Conservation (phyloP, 2,113 vertebrate genomes). For the Osmerus mordax region DNA sequence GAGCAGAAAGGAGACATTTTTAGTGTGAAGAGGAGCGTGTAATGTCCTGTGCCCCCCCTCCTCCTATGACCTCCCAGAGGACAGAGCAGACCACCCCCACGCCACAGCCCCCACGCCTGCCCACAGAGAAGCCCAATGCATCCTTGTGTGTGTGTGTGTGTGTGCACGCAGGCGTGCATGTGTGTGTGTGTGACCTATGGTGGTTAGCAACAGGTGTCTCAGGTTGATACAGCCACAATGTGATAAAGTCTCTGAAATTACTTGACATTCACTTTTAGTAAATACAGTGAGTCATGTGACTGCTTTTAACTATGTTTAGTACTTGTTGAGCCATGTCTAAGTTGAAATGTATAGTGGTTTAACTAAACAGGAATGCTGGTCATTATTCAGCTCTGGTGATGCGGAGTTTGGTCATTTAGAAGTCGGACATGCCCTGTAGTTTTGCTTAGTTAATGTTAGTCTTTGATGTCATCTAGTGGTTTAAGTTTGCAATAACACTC, state of each 20-base stretch:
- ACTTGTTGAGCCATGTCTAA: no score
- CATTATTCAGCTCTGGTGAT: no score
- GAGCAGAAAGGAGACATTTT: constrained; percentile 62
- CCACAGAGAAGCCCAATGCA: neutral
- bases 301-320: no score
- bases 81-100: constrained; percentile 51
- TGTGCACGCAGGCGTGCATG: constrained; percentile 11
- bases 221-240: neutral
- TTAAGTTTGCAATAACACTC: neutral
- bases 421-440: neutral
- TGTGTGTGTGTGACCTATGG: constrained; percentile 13
- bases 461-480: constrained; percentile 58
- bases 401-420: neutral
- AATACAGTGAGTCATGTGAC: no score
- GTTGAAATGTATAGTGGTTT: no score
- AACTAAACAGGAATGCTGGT: no score
- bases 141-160: constrained; percentile 21
- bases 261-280: no score
- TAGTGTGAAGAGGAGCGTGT: constrained; percentile 60
- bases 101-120: constrained; percentile 20
- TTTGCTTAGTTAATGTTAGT: constrained; percentile 27
- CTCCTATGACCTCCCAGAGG: constrained; percentile 47
- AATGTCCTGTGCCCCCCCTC: constrained; percentile 54
- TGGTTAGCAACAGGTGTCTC: neutral
- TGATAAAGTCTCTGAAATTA: neutral